Conservation (phyloP, 2,797 vertebrate species). For the Clamator glandarius region DNA sequence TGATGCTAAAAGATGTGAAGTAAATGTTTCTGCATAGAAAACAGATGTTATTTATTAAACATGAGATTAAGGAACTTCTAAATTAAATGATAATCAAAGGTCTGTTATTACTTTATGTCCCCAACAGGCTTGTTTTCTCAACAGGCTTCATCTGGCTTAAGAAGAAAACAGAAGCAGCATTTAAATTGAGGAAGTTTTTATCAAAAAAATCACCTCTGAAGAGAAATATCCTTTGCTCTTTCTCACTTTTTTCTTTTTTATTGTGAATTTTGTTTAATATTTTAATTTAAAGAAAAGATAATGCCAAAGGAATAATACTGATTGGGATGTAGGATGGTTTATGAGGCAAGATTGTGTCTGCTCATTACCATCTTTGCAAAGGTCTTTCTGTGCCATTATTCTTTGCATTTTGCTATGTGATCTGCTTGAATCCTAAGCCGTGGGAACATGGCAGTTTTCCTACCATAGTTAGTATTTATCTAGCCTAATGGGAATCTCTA, state of each 20-base stretch:
- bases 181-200: neutral
- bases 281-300: neutral
- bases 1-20: neutral
- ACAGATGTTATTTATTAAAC: neutral
- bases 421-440: neutral
- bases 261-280: neutral
- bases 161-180: neutral
- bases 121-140: neutral
- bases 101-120: neutral
- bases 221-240: neutral
- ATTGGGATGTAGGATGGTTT: neutral
- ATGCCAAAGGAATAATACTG: neutral
- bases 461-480: neutral
- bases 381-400: neutral
- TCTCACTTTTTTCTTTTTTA: neutral
- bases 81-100: neutral
- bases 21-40: neutral
- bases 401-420: neutral
- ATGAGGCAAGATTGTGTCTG: neutral
- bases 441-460: neutral
- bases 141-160: neutral
- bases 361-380: accelerated
- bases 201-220: neutral
- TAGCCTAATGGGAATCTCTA: neutral
- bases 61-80: neutral